Evolutionary conservation across 2,888 invertebrate genomes (phyloP), one percentile per base, ranked within the genome.

Genomic region (Chouioia cunea): DNA sequence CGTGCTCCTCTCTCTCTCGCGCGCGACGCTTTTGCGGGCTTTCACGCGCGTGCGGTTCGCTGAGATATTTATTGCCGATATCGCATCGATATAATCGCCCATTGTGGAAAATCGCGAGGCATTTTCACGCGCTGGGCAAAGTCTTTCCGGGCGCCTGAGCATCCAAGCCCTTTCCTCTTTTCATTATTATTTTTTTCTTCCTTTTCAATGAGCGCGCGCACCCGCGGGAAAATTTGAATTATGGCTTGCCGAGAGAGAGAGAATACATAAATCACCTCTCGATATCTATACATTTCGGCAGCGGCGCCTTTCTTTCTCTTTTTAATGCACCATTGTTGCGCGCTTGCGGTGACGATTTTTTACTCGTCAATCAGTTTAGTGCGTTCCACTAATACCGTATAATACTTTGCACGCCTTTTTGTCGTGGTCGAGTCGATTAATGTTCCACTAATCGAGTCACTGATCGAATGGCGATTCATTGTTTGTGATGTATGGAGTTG

Each of bases 41-140:
- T 80, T 79, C 79, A 76, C 79, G 78, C 76, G 66, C 50, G 75
- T 70, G 77, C 74, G 81, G 79, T 80, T 79, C 77, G 78, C 66
- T 76, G 80, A 79, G 79, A 81, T 82, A 83, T 83, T 82, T 82
- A 82, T 83, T 79, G 77, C 81, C 79, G 76, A 81, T 70, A 73
- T 78, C 77, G 16, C 16, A 52, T 12, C 54, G 66, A 62, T 73
- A 64, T 52, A 69, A 22, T 59, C 66, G 59, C 57, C 69, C 57
- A 74, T 74, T 74, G 71, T 74, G 74, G 71, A 74, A 74, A 74
- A 72, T 66, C 59, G 71, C 71, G 53, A 56, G 70, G 65, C 60
- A 36, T 72, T 73, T 73, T 73, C 70, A 60, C 66, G 66, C 53
- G 52, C 48, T 27, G 46, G 10, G 56, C 6, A 36, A 36, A 36